phyloP scores from a whole-genome alignment of 2,888 invertebrate genomes.

The Polietes domitor region DNA sequence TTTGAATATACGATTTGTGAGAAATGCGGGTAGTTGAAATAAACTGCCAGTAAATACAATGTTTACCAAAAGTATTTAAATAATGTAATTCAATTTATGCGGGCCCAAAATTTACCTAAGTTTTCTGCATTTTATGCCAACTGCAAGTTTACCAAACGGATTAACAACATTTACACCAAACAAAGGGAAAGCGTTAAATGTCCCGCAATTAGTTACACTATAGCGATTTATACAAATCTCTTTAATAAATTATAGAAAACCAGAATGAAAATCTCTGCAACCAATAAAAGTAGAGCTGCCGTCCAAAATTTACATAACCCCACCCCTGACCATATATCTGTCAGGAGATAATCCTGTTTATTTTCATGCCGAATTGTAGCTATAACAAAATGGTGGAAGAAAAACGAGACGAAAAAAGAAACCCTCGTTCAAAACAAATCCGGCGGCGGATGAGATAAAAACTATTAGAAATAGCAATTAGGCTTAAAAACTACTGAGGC shows the following conservation, averaged over 20 bases:
- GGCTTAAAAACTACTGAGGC: constrained; percentile 55
- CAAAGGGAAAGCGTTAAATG: background rate
- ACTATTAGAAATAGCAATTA: constrained; percentile 68
- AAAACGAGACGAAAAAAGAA: background rate
- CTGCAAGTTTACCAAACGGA: constrained; percentile 34
- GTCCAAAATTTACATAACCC: constrained; percentile 50
- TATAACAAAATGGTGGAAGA: background rate
- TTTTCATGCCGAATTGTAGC: constrained; percentile 20
- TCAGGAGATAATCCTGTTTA: constrained; percentile 50
- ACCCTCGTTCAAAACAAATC: constrained; percentile 21
- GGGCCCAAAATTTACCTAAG: background rate
- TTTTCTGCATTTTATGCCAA: background rate
- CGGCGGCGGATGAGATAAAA: constrained; percentile 30
- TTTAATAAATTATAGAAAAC: constrained; percentile 47
- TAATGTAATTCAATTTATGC: background rate
- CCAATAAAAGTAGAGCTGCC: constrained; percentile 21
- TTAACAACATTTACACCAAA: constrained; percentile 10
- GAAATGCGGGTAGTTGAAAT: background rate
- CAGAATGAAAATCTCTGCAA: constrained; percentile 15
- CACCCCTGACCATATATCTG: constrained; percentile 45
- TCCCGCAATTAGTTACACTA: constrained; percentile 40
- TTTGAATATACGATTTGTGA: background rate
- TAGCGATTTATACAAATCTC: constrained; percentile 49
- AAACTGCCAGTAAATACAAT: background rate
- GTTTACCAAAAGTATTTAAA: background rate